These are phyloP conservation scores for Sitophilus oryzae DNA, from an alignment of 1,140 invertebrate species.

Conservation along the genomic window DNA sequence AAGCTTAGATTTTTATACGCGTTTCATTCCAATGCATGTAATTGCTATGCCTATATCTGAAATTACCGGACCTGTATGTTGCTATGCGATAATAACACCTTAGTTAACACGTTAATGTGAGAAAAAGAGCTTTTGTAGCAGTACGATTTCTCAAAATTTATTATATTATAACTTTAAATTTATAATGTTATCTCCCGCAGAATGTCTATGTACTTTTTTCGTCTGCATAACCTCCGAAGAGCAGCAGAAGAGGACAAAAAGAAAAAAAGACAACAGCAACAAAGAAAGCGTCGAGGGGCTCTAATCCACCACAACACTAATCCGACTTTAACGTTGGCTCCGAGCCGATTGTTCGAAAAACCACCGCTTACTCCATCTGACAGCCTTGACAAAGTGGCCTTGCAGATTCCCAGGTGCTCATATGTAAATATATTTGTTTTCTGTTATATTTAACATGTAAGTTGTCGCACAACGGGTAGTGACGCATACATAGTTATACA, in stretches of 20 bases:
- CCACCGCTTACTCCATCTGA: conserved; percentile 77
- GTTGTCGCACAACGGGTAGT: not conserved
- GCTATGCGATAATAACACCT: too few species aligned
- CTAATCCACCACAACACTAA: conserved; percentile 39
- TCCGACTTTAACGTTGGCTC: conserved; percentile 56
- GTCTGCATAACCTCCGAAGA: conserved; percentile 80
- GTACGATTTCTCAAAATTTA: too few species aligned
- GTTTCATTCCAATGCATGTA: too few species aligned
- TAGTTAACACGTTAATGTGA: too few species aligned
- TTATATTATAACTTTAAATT: too few species aligned
- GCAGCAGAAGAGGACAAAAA: conserved; percentile 61
- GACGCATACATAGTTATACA: not conserved
- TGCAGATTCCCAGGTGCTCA: conserved; percentile 81
- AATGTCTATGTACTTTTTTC: conserved; percentile 94
- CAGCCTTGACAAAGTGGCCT: conserved; percentile 84
- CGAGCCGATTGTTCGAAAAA: conserved; percentile 74
- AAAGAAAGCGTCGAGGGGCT: conserved; percentile 43
- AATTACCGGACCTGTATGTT: too few species aligned
- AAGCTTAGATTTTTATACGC: too few species aligned
- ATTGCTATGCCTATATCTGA: too few species aligned
- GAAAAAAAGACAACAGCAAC: conserved; percentile 51
- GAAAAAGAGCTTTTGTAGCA: too few species aligned
- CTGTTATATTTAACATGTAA: conserved; percentile 7
- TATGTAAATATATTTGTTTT: conserved; percentile 32
- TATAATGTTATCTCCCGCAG: conserved; percentile 37